A percentile compares a stretch with the other conserved stretches of the same genome.
Evolutionary conservation across 1,140 invertebrate species (phyloP).

Genomic region (Thaumetopoea pityocampa): DNA sequence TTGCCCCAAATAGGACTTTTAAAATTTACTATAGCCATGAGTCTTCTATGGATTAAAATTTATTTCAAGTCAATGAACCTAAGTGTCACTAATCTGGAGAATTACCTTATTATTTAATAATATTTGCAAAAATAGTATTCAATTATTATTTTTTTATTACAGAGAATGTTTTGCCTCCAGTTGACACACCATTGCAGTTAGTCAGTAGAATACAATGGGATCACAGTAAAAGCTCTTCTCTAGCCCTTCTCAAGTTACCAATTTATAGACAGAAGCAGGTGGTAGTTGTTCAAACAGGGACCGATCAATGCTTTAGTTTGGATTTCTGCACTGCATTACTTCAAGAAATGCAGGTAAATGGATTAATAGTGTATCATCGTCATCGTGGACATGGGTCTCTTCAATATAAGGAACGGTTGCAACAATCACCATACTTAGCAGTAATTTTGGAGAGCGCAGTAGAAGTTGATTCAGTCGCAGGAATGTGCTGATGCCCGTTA

Average conservation of each 20-base stretch:
- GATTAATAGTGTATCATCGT: neutral
- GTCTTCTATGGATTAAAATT: too few species aligned
- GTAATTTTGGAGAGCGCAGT: too few species aligned
- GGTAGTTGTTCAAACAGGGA: slow-evolving; percentile 24
- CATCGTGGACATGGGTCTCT: neutral
- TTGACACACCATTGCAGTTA: slow-evolving; percentile 22
- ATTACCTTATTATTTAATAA: too few species aligned
- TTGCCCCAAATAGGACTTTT: too few species aligned
- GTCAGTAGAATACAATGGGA: slow-evolving; percentile 22
- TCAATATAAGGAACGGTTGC: slow-evolving; percentile 1
- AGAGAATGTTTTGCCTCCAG: slow-evolving; percentile 32
- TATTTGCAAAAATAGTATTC: neutral
- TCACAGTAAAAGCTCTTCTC: neutral
- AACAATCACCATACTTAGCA: neutral
- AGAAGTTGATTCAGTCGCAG: too few species aligned
- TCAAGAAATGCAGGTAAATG: slow-evolving; percentile 22
- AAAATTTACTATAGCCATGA: too few species aligned
- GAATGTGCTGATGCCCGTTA: too few species aligned
- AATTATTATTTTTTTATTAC: slow-evolving; percentile 3
- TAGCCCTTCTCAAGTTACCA: neutral
- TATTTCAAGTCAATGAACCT: too few species aligned
- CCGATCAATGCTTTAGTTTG: slow-evolving; percentile 13
- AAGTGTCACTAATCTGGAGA: too few species aligned
- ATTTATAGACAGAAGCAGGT: slow-evolving; percentile 16
- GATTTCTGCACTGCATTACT: slow-evolving; percentile 14